Evolutionary conservation across 2,113 vertebrate species (phyloP).

Genomic region (Carassius gibelio): DNA sequence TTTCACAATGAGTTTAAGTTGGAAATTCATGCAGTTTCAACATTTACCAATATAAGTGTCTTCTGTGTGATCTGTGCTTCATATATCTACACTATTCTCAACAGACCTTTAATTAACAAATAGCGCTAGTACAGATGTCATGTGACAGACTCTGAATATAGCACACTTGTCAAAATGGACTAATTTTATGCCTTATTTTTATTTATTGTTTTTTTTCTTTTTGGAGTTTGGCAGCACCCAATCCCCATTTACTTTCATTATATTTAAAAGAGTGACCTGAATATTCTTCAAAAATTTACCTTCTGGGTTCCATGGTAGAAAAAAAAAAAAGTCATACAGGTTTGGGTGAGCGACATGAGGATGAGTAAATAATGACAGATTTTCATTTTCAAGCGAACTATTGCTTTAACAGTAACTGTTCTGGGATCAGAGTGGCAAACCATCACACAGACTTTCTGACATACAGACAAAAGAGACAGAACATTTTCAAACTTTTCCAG

Average conservation of each 20-base stretch:
- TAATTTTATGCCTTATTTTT: neutral
- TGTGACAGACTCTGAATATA: neutral
- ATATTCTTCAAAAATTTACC: slow-evolving; percentile 5
- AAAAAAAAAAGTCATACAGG: neutral
- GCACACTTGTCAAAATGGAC: neutral
- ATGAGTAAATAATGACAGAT: slow-evolving; percentile 1
- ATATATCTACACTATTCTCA: too few species aligned
- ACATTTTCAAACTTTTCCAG: slow-evolving; percentile 8
- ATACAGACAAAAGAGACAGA: neutral
- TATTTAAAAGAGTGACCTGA: neutral
- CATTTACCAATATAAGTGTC: neutral
- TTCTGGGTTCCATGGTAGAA: neutral
- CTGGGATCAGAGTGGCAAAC: slow-evolving; percentile 12
- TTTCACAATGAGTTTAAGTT: neutral
- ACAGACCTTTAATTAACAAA: neutral
- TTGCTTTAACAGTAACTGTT: slow-evolving; percentile 1
- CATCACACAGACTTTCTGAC: slow-evolving; percentile 28
- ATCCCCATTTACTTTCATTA: neutral
- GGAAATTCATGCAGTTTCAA: neutral
- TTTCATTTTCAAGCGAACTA: neutral
- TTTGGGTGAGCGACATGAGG: neutral
- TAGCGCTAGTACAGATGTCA: neutral
- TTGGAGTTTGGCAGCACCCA: neutral
- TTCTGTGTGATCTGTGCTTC: too few species aligned
- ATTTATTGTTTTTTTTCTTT: too few species aligned